Base-by-base conservation (phyloP, 2,797 vertebrate genomes). In the Lemur catta region DNA sequence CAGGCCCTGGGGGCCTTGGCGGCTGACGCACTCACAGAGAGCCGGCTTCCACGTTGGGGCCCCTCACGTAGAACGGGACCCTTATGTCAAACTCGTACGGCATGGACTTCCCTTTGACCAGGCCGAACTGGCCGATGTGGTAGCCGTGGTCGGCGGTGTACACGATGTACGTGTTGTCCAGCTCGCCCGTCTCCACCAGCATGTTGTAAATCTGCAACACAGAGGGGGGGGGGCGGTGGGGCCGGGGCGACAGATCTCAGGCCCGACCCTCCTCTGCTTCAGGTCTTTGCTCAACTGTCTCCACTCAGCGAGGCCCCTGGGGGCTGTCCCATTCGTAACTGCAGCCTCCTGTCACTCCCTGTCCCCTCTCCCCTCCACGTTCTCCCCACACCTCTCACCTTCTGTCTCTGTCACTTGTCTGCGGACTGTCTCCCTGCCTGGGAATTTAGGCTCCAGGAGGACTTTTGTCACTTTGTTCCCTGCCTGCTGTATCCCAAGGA, bases 71-170 rank as follows among this genome's bases (percentile, higher is more conserved):
- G 98, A 99, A 99, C 0, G 99, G 99, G 88, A 99, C 99, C 98
- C 99, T 98, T 98, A 99, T 99, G 98, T 99, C 99, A 33, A 99
- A 99, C 98, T 99, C 99, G 0, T 99, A 99, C 0, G 99, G 99
- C 99, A 99, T 99, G 63, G 99, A 99, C 98, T 99, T 99, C 90
- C 99, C 99, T 98, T 99, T 99, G 86, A 99, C 99, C 88, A 99
- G 98, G 43, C 99, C 99, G 18, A 99, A 99, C 98, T 99, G 99
- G 92, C 99, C 99, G 52, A 99, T 99, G 98, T 99, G 99, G 98
- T 99, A 99, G 26, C 99, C 99, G 1, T 99, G 99, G 93, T 99
- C 99, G 0, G 99, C 99, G 0, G 99, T 99, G 98, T 99, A 99
- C 97, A 99, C 99, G 89, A 99, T 98, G 97, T 99, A 99, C 0